These are phyloP conservation scores for Nasalis larvatus DNA, from an alignment of 2,113 vertebrate genomes.

Conservation along the genomic window DNA sequence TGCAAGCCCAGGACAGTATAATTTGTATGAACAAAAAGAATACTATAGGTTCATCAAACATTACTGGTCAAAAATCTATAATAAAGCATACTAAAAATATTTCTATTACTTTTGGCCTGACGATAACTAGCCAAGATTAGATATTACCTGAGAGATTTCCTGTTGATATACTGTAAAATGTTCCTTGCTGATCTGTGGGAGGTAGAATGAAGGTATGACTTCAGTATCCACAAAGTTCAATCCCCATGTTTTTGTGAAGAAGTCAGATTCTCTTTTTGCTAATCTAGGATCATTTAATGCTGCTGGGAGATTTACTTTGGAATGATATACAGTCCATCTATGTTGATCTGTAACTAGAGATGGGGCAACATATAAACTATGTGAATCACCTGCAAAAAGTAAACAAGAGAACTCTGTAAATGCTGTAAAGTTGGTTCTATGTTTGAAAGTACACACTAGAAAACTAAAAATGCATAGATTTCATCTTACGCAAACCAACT, in stretches of 20 bases:
- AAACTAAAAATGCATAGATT: slow-evolving; percentile 54
- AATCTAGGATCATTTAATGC: slow-evolving; percentile 98
- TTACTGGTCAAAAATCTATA: slow-evolving; percentile 48
- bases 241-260: slow-evolving; percentile 99
- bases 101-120: slow-evolving; percentile 25
- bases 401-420: slow-evolving; percentile 72
- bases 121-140: not conserved
- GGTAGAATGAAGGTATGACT: slow-evolving; percentile 95
- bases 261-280: slow-evolving; percentile 98
- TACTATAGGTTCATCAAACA: not conserved
- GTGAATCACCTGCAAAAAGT: slow-evolving; percentile 85
- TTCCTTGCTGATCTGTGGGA: slow-evolving; percentile 95
- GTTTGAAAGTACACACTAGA: slow-evolving; percentile 5
- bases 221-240: slow-evolving; percentile 96
- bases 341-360: slow-evolving; percentile 96
- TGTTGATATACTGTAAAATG: slow-evolving; percentile 93
- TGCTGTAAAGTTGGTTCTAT: slow-evolving; percentile 50
- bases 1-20: not conserved
- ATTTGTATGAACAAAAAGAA: slow-evolving; percentile 26
- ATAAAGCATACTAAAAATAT: slow-evolving; percentile 44
- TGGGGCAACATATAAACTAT: slow-evolving; percentile 90
- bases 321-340: slow-evolving; percentile 98
- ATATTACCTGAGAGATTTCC: slow-evolving; percentile 92
- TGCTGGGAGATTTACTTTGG: slow-evolving; percentile 98
- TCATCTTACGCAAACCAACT: slow-evolving; percentile 26